Conservation (phyloP, 2,113 vertebrate species). For the Dicrurus megarhynchus region DNA sequence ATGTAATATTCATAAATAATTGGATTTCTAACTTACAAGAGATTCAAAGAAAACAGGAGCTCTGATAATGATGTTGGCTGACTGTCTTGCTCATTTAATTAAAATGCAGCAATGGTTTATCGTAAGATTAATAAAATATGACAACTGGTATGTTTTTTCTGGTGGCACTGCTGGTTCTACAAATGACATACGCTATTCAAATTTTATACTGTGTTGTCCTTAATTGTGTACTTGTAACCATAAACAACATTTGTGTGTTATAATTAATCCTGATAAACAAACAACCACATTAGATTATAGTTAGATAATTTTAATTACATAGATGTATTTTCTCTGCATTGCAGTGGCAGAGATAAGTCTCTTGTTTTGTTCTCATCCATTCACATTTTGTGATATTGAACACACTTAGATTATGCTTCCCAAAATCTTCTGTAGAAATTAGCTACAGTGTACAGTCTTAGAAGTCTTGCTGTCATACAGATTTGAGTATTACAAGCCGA, state of each 20-base stretch:
- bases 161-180: neutral
- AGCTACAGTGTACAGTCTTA: neutral
- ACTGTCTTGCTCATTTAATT: constrained; percentile 21
- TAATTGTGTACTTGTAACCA: neutral
- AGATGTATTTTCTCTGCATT: neutral
- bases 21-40: neutral
- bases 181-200: constrained; percentile 9
- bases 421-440: neutral
- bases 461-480: neutral
- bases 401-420: neutral
- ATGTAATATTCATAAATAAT: neutral
- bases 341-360: neutral
- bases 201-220: neutral
- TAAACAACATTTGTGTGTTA: constrained; percentile 16
- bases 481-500: neutral
- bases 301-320: neutral
- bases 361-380: neutral
- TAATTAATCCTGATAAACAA: constrained; percentile 4
- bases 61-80: constrained; percentile 17
- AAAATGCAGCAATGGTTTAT: neutral
- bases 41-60: neutral
- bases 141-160: neutral
- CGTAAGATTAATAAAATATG: constrained; percentile 32
- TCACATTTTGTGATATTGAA: neutral
- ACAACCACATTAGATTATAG: neutral